phyloP scores from a whole-genome alignment of 2,113 vertebrate genomes.

The Steatornis caripensis region DNA sequence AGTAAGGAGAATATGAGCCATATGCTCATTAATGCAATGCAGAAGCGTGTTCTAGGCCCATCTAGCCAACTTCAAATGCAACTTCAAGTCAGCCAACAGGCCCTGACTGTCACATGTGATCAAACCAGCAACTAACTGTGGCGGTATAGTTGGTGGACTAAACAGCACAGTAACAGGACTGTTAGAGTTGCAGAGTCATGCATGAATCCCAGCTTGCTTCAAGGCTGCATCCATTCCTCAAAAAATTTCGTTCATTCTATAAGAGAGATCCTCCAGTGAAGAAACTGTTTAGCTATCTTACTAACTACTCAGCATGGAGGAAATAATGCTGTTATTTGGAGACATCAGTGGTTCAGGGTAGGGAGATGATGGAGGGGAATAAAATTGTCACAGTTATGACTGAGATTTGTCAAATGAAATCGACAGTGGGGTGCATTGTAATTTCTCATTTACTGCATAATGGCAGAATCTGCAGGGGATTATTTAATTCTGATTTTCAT shows the following conservation, averaged over 20 bases:
- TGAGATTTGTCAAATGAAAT: neutral
- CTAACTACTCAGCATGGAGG: neutral
- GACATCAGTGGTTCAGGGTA: neutral
- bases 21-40: rapidly evolving
- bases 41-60: neutral
- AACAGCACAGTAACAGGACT: neutral
- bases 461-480: neutral
- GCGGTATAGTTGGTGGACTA: neutral
- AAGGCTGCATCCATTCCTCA: neutral
- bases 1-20: neutral
- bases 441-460: neutral
- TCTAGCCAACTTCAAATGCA: constrained; percentile 7
- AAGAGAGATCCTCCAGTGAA: neutral
- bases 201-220: neutral
- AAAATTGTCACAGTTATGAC: neutral
- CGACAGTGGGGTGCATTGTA: neutral
- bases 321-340: neutral
- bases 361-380: neutral
- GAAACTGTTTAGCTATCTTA: neutral
- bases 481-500: neutral
- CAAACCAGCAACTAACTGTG: neutral
- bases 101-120: neutral
- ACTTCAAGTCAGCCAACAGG: neutral
- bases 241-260: neutral
- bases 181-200: neutral